Evolutionary conservation across 1,140 invertebrate species (phyloP), one percentile per base, ranked within the genome.

Genomic region (Orius laevigatus): DNA sequence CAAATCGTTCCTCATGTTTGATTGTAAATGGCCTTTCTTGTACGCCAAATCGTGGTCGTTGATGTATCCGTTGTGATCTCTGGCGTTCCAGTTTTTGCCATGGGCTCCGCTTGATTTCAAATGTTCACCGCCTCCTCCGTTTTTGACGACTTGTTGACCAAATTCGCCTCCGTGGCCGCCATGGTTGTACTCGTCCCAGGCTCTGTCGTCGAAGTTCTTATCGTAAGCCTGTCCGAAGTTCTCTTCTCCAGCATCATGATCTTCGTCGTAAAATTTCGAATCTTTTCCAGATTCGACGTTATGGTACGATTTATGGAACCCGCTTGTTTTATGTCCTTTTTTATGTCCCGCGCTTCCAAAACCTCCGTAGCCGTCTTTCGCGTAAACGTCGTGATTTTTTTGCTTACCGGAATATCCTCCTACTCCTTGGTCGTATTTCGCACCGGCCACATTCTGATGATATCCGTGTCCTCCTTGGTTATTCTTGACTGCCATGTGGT

Each of bases 251-350:
- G 69, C 70, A 8, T 74, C 71, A 58, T 79, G 71, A 9, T 69
- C 71, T 36, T 78, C 74, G 57, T 80, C 78, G 57, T 80, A 80
- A 63, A 79, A 80, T 51, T 75, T 72, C 43, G 77, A 75, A 53
- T 79, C 73, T 58, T 81, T 80, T 57, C 79, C 79, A 64, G 70
- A 80, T 59, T 81, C 79, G 56, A 81, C 76, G 61, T 81, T 81
- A 62, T 72, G 69, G 59, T 75, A 79, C 1, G 78, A 71, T 54
- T 80, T 80, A 62, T 79, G 78, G 62, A 72, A 81, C 14, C 79
- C 79, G 3, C 69, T 76, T 4, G 75, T 73, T 48, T 76, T 75
- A 45, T 75, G 71, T 2, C 77, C 77, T 56, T 80, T 80, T 58
- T 75, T 76, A 62, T 73, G 70, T n/a, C 50, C 50, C 14, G 11